Evolutionary conservation across 2,888 invertebrate genomes (phyloP).

Genomic region (Eilema caniola): DNA sequence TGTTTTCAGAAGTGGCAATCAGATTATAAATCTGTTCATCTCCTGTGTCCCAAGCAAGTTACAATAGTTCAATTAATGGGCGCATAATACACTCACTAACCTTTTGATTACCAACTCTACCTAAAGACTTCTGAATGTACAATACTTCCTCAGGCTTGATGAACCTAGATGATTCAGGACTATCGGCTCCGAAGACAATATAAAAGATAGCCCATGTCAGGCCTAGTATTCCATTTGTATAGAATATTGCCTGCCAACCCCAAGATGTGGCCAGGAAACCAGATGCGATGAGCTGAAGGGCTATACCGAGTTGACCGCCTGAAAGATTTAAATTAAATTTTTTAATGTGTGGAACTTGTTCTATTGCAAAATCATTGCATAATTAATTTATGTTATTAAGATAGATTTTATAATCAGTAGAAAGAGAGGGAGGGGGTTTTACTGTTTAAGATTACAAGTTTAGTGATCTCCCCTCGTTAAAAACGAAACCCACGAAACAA

Average conservation of each 20-base stretch:
- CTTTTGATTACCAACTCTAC: slow-evolving; percentile 73
- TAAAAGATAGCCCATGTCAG: slow-evolving; percentile 88
- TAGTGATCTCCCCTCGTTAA: neutral
- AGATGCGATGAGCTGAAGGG: slow-evolving; percentile 90
- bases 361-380: no score
- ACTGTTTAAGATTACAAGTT: no score
- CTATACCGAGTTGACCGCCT: slow-evolving; percentile 93
- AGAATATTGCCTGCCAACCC: slow-evolving; percentile 94
- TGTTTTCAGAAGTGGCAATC: no score
- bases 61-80: neutral
- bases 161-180: slow-evolving; percentile 87
- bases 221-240: slow-evolving; percentile 89
- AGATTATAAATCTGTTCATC: no score
- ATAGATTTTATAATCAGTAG: no score
- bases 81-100: slow-evolving; percentile 45
- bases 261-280: slow-evolving; percentile 89
- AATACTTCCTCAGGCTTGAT: slow-evolving; percentile 89
- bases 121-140: slow-evolving; percentile 89
- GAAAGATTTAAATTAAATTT: slow-evolving; percentile 33
- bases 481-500: neutral
- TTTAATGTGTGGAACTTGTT: neutral
- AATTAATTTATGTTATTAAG: no score
- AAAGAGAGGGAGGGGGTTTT: no score
- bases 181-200: slow-evolving; percentile 88
- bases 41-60: no score